These are phyloP conservation scores for Drosophila prolongata DNA, from an alignment of 2,888 invertebrate genomes.

Conservation along the genomic window DNA sequence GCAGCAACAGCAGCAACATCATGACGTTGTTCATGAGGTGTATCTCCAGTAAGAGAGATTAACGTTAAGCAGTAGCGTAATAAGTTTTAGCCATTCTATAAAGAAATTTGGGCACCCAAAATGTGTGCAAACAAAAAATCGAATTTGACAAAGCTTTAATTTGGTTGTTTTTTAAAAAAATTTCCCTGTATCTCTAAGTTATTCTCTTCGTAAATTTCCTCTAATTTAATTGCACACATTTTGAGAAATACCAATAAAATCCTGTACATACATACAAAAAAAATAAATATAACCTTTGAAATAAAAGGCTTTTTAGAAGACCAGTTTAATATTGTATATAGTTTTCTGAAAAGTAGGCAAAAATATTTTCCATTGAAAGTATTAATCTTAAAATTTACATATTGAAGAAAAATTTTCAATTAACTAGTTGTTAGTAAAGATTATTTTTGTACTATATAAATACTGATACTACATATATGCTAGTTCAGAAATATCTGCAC, in stretches of 20 bases:
- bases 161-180: slow-evolving; percentile 2
- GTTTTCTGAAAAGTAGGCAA: not conserved
- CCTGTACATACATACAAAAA: slow-evolving; percentile 25
- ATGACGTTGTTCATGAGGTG: slow-evolving; percentile 81
- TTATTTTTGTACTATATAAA: slow-evolving; percentile 68
- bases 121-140: not conserved
- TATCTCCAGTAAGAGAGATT: slow-evolving; percentile 70
- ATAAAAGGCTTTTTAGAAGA: slow-evolving; percentile 8
- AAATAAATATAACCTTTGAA: slow-evolving; percentile 3
- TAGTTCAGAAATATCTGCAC: slow-evolving; percentile 22
- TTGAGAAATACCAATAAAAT: slow-evolving; percentile 6
- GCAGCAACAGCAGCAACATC: slow-evolving; percentile 74
- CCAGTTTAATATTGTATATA: slow-evolving; percentile 24
- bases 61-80: slow-evolving; percentile 11
- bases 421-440: slow-evolving; percentile 24
- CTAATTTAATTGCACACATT: slow-evolving; percentile 11
- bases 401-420: slow-evolving; percentile 22
- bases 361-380: slow-evolving; percentile 30
- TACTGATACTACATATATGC: slow-evolving; percentile 35
- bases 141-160: slow-evolving; percentile 16
- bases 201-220: not conserved
- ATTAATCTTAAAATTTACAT: slow-evolving; percentile 14
- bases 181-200: not conserved
- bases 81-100: slow-evolving; percentile 41
- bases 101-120: slow-evolving; percentile 4